Evolutionary conservation across 2,113 vertebrate species (phyloP), one percentile per base, ranked within the genome.

Genomic region (Calonectris borealis): DNA sequence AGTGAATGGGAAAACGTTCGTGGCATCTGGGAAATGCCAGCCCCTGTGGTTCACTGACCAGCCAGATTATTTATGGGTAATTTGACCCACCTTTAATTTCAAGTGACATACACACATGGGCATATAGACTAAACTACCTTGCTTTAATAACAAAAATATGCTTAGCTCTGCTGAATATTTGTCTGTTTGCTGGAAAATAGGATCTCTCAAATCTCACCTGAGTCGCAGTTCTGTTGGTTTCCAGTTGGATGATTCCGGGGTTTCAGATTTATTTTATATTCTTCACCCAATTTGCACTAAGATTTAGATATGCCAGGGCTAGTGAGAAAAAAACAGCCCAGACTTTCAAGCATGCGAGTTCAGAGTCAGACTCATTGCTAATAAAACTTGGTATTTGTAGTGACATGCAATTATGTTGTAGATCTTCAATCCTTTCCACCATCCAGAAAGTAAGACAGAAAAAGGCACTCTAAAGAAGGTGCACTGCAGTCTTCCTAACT

Each of bases 31-130:
- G 93, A 96, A 96, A 89, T 71, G 70, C 51, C 87, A 77, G 40
- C 34, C 40, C 36, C 75, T 83, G 65, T 75, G 92, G 81, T 80
- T 97, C 75, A 70, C 46, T 96, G 86, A 96, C 76, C 80, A 94
- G 48, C 3, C 62, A 86, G 93, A 90, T 97, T 94, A 96, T 75
- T 88, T 94, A 82, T 76, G 71, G 69, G 52, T 70, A 76, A 84
- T 95, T 96, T 95, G 83, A 72, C 68, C 32, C 46, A 73, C 66
- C 32, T 95, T 88, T 95, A 96, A 94, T 96, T 88, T 97, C 83
- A 87, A 97, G 87, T 92, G 60, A 90, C 78, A 93, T 29, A 83
- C 16, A 76, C 58, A 72, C 42, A 86, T 2, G 3, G 16, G 26
- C 54, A 90, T 44, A 83, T 46, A 72, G 66, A 86, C 36, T 60